These are phyloP conservation scores for Cryptocephalus moraei DNA, from an alignment of 2,888 invertebrate species.

Conservation along the genomic window DNA sequence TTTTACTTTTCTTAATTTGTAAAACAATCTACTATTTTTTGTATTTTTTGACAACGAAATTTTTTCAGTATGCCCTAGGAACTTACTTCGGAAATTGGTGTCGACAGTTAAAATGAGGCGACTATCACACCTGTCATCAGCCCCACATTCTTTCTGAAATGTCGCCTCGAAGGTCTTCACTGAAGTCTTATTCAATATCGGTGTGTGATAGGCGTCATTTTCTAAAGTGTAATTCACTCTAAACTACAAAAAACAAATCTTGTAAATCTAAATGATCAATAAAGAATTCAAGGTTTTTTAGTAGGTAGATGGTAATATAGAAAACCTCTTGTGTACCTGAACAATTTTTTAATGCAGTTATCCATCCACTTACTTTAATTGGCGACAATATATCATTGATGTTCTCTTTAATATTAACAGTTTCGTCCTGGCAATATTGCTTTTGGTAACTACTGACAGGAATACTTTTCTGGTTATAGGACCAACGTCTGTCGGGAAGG, in stretches of 20 bases:
- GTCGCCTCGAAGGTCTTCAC: conserved; percentile 70
- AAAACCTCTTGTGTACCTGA: too few species aligned
- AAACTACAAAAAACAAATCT: conserved; percentile 43
- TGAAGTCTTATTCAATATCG: conserved; percentile 81
- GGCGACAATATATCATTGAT: conserved; percentile 83
- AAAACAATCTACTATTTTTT: too few species aligned
- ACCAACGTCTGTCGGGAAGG: conserved; percentile 37
- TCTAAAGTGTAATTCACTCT: conserved; percentile 75
- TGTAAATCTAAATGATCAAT: background rate
- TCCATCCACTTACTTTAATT: conserved; percentile 36
- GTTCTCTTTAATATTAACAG: conserved; percentile 78
- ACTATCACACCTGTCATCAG: conserved; percentile 79
- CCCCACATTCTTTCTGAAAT: conserved; percentile 86
- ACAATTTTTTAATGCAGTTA: too few species aligned
- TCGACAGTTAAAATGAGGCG: conserved; percentile 58
- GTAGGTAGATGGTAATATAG: too few species aligned
- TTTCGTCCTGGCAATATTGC: conserved; percentile 56
- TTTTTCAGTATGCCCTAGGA: too few species aligned
- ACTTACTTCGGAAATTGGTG: conserved; percentile 29
- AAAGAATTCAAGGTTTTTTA: background rate
- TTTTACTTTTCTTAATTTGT: too few species aligned
- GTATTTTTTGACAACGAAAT: too few species aligned
- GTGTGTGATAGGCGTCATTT: conserved; percentile 63
- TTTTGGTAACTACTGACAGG: conserved; percentile 34
- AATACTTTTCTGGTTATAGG: conserved; percentile 15